phyloP scores from a whole-genome alignment of 2,113 vertebrate genomes.

The Catharus fuscescens region DNA sequence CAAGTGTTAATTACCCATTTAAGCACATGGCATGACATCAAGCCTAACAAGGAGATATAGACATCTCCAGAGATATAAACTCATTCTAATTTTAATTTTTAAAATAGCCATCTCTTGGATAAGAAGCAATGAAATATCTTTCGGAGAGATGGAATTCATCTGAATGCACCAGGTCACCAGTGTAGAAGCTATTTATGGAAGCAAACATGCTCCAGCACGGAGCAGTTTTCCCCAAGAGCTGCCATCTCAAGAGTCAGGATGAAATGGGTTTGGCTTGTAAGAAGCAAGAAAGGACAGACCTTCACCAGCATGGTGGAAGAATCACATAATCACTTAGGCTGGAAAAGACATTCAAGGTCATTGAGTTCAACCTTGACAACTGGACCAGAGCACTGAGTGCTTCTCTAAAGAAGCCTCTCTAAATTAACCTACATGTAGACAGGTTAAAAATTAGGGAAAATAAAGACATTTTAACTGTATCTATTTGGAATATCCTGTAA shows the following conservation, averaged over 20 bases:
- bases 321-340: neutral
- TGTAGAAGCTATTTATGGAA: neutral
- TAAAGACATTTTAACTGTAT: neutral
- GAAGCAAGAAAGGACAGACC: neutral
- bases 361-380: neutral
- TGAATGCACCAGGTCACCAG: neutral
- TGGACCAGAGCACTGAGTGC: neutral
- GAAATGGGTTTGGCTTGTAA: neutral
- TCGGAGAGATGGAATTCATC: neutral
- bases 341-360: neutral
- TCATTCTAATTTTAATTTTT: neutral
- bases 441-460: neutral
- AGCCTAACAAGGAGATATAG: neutral
- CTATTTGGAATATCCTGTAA: neutral
- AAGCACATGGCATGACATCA: neutral
- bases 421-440: neutral
- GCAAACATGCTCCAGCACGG: neutral
- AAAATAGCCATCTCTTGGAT: neutral
- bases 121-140: neutral
- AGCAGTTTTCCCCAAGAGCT: neutral
- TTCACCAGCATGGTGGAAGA: fast-evolving
- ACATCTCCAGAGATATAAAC: neutral
- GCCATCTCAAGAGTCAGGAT: neutral
- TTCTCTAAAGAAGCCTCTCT: neutral
- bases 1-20: neutral